phyloP scores from a whole-genome alignment of 2,888 invertebrate genomes.

The Apodemia duryi region DNA sequence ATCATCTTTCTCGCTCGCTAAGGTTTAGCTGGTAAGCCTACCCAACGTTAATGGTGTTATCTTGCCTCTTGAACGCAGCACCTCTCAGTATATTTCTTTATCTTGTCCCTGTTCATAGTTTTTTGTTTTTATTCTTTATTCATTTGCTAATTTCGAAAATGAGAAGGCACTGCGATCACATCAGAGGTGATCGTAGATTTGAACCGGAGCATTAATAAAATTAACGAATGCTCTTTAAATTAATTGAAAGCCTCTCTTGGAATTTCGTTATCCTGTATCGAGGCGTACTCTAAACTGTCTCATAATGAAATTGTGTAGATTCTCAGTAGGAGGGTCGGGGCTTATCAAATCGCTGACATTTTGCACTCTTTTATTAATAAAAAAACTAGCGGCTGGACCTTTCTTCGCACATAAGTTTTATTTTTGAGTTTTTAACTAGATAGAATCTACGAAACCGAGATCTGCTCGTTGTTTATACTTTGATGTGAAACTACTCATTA shows the following conservation, averaged over 20 bases:
- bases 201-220: slow-evolving; percentile 72
- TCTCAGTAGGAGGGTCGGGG: neutral
- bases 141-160: slow-evolving; percentile 79
- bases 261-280: slow-evolving; percentile 62
- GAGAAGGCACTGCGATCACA: slow-evolving; percentile 59
- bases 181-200: slow-evolving; percentile 66
- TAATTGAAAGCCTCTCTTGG: slow-evolving; percentile 67
- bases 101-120: slow-evolving; percentile 74
- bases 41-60: slow-evolving; percentile 78
- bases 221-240: slow-evolving; percentile 75
- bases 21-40: slow-evolving; percentile 65
- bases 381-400: no score
- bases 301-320: neutral
- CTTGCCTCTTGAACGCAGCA: slow-evolving; percentile 74
- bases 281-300: slow-evolving; percentile 39
- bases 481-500: no score
- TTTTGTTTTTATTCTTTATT: slow-evolving; percentile 64
- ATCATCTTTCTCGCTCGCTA: slow-evolving; percentile 53
- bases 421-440: no score
- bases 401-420: no score
- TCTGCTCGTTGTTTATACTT: no score
- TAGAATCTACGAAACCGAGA: no score
- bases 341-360: neutral
- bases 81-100: slow-evolving; percentile 79
- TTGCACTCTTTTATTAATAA: neutral